Percentiles rank a stretch among this genome's conserved stretches.
Conservation (phyloP, 2,888 invertebrate species). For the Drosophila histrio region DNA sequence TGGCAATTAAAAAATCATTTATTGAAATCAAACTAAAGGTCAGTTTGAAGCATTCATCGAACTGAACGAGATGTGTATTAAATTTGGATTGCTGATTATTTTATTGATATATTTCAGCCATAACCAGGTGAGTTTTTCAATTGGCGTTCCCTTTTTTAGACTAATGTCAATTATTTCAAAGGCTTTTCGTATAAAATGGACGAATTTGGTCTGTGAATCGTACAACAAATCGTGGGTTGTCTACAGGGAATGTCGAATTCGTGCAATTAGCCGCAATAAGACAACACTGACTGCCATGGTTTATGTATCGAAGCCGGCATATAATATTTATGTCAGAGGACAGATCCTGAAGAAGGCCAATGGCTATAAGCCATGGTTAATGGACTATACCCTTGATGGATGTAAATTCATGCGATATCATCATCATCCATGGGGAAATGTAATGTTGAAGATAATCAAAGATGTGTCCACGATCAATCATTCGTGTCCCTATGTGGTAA, state of each 20-base stretch:
- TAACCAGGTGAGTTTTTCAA: neutral
- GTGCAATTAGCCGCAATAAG: slow-evolving; percentile 22
- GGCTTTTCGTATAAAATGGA: slow-evolving; percentile 21
- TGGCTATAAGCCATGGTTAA: slow-evolving; percentile 32
- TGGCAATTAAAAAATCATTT: no score
- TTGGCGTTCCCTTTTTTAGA: neutral
- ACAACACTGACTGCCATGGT: slow-evolving; percentile 17
- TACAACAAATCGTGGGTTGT: slow-evolving; percentile 21
- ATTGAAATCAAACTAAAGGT: neutral
- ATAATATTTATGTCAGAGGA: slow-evolving; percentile 4
- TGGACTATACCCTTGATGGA: slow-evolving; percentile 9
- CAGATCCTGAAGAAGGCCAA: slow-evolving; percentile 20
- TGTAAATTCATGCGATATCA: slow-evolving; percentile 12
- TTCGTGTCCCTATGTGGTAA: slow-evolving; percentile 30
- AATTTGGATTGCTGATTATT: neutral
- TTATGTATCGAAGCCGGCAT: neutral
- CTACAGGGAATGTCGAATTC: slow-evolving; percentile 18
- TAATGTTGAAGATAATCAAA: slow-evolving; percentile 11
- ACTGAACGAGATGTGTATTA: neutral
- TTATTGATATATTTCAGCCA: neutral
- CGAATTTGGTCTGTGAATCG: slow-evolving; percentile 31
- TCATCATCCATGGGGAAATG: slow-evolving; percentile 11
- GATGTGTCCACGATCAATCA: slow-evolving; percentile 28
- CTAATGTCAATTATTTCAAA: neutral
- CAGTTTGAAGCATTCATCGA: neutral